Percentiles rank a stretch among this genome's conserved stretches.
phyloP scores from a whole-genome alignment of 2,113 vertebrate species.

The Sisor rabdophorus region DNA sequence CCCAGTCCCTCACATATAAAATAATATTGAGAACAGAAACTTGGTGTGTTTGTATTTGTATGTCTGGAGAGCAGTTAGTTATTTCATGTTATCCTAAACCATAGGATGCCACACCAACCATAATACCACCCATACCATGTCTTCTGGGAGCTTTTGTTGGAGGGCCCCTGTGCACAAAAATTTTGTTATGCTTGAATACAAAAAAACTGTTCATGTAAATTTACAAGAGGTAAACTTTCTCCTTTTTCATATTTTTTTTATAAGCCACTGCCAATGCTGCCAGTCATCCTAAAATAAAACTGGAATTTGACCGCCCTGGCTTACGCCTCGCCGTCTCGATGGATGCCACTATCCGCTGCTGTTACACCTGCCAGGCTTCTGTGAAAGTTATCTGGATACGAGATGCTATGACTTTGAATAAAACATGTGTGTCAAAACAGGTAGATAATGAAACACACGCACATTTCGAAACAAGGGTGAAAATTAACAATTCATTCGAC shows the following conservation, averaged over 20 bases:
- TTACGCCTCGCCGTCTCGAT: background rate
- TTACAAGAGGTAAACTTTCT: background rate
- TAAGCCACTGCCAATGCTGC: conserved; percentile 44
- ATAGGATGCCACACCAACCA: too few species aligned
- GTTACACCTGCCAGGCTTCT: rapidly evolving
- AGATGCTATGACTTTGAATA: rapidly evolving
- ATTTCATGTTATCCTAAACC: too few species aligned
- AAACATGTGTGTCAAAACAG: rapidly evolving
- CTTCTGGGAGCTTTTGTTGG: background rate
- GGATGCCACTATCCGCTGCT: conserved; percentile 44
- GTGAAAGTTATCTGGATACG: rapidly evolving
- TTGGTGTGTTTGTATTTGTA: too few species aligned
- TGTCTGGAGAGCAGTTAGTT: too few species aligned
- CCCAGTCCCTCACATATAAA: too few species aligned
- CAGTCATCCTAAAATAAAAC: background rate
- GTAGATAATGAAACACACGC: rapidly evolving
- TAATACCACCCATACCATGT: background rate
- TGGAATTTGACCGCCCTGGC: conserved; percentile 48
- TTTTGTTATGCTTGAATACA: background rate
- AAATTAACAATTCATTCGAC: rapidly evolving
- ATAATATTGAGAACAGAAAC: too few species aligned
- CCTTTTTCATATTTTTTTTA: conserved; percentile 7
- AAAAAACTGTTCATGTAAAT: background rate
- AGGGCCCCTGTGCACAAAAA: too few species aligned
- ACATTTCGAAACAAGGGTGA: rapidly evolving